phyloP scores from a whole-genome alignment of 2,888 invertebrate species.

The Callyntrura guangdongensis region DNA sequence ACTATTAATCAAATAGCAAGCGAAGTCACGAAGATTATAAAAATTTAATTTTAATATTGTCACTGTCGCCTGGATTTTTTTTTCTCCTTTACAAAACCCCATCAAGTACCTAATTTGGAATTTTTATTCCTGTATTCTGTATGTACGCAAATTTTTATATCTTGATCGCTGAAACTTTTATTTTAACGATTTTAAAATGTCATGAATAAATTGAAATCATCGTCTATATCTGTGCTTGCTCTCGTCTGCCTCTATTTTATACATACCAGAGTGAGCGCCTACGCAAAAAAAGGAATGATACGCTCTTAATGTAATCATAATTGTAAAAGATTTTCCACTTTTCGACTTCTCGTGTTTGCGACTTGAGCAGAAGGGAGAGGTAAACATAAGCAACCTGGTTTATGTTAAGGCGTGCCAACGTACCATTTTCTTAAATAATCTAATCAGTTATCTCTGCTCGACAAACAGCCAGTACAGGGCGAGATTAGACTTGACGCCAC shows the following conservation, averaged over 20 bases:
- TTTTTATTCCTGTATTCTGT: not conserved
- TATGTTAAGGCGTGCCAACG: constrained; percentile 71
- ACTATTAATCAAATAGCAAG: constrained; percentile 52
- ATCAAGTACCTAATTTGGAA: constrained; percentile 57
- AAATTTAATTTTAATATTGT: constrained; percentile 40
- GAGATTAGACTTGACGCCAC: constrained; percentile 1
- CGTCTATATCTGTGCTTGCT: not conserved
- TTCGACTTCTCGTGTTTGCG: not conserved
- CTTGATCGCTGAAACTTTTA: not conserved
- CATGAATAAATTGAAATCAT: constrained; percentile 4
- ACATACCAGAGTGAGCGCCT: not conserved
- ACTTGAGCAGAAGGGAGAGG: not conserved
- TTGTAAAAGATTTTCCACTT: not conserved
- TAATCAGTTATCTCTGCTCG: constrained; percentile 38
- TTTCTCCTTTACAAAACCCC: not conserved
- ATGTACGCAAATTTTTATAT: constrained; percentile 54
- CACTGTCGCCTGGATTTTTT: constrained; percentile 8
- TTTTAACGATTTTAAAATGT: constrained; percentile 6
- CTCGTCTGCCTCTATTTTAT: not conserved
- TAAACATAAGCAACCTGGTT: constrained; percentile 48
- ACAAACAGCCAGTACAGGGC: not conserved
- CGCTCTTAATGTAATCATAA: not conserved
- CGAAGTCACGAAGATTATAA: constrained; percentile 59
- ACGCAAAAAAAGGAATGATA: constrained; percentile 10
- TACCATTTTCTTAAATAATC: constrained; percentile 44